These are phyloP conservation scores for Fistularia tabacaria DNA, from an alignment of 2,797 vertebrate species.

Conservation along the genomic window DNA sequence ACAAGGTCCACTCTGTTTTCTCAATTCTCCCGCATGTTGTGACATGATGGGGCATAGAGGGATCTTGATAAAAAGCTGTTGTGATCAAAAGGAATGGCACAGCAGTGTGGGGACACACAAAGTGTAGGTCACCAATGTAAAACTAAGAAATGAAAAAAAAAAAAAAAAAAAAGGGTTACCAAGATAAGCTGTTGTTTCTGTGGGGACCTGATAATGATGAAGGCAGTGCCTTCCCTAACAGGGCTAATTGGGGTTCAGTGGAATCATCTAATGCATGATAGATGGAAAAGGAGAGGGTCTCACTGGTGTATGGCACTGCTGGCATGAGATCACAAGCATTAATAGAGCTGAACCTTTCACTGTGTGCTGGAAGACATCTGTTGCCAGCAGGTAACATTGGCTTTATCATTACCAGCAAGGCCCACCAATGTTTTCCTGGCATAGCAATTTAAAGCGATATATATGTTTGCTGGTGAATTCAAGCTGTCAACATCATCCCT, in stretches of 20 bases:
- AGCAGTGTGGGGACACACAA: conserved; percentile 28
- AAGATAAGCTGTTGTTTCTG: conserved; percentile 39
- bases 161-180: too few species aligned
- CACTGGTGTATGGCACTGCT: conserved; percentile 56
- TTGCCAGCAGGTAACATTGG: conserved; percentile 70
- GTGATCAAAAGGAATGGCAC: conserved; percentile 35
- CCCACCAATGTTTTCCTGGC: conserved; percentile 66
- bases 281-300: conserved; percentile 60
- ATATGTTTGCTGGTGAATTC: conserved; percentile 73
- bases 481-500: conserved; percentile 72
- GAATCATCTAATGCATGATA: conserved; percentile 64
- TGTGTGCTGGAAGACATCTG: conserved; percentile 75
- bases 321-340: conserved; percentile 73
- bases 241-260: conserved; percentile 71
- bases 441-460: conserved; percentile 70
- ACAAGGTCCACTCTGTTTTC: conserved; percentile 37
- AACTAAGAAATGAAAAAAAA: too few species aligned
- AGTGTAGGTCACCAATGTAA: background rate
- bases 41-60: background rate
- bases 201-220: conserved; percentile 54
- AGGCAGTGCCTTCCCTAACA: conserved; percentile 55
- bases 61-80: conserved; percentile 32
- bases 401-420: conserved; percentile 69
- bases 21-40: conserved; percentile 23
- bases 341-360: conserved; percentile 69